phyloP scores from a whole-genome alignment of 2,113 vertebrate species.

The Syngnathus typhle region DNA sequence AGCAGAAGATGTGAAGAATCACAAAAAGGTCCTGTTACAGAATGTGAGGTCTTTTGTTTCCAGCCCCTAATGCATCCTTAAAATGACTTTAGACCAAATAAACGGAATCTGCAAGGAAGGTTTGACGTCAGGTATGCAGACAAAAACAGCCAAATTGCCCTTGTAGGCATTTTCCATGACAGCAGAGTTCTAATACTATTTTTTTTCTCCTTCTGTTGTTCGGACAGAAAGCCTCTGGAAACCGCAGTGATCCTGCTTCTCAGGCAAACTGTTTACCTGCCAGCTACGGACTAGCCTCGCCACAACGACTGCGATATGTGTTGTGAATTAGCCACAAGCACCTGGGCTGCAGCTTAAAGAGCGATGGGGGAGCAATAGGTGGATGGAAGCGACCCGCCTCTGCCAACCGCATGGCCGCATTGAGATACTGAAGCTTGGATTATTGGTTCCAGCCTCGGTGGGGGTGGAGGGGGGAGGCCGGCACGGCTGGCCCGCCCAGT shows the following conservation, averaged over 20 bases:
- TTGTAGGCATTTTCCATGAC: slow-evolving; percentile 61
- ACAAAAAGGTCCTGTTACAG: neutral
- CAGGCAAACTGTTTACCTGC: slow-evolving; percentile 42
- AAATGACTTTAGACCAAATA: slow-evolving; percentile 5
- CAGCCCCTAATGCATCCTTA: slow-evolving; percentile 14
- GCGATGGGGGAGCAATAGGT: slow-evolving; percentile 71
- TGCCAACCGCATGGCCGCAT: slow-evolving; percentile 89
- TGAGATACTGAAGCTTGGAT: slow-evolving; percentile 78
- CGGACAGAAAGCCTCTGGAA: slow-evolving; percentile 9
- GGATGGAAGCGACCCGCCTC: slow-evolving; percentile 80
- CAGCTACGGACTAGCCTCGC: slow-evolving; percentile 19
- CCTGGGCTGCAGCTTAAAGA: slow-evolving; percentile 44
- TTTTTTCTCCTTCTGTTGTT: slow-evolving; percentile 35
- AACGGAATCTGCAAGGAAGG: slow-evolving; percentile 41
- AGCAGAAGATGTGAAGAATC: neutral
- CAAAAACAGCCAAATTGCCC: slow-evolving; percentile 48
- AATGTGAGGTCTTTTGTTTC: slow-evolving; percentile 12
- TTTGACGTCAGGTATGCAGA: slow-evolving; percentile 54
- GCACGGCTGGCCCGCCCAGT: slow-evolving; percentile 70
- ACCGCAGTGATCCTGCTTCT: neutral
- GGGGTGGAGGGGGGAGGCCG: slow-evolving; percentile 64
- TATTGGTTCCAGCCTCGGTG: slow-evolving; percentile 93
- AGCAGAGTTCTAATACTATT: slow-evolving; percentile 51
- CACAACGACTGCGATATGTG: slow-evolving; percentile 53
- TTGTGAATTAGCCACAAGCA: slow-evolving; percentile 58